Evolutionary conservation across 2,113 vertebrate genomes (phyloP).

Genomic region (Barnardius zonarius): DNA sequence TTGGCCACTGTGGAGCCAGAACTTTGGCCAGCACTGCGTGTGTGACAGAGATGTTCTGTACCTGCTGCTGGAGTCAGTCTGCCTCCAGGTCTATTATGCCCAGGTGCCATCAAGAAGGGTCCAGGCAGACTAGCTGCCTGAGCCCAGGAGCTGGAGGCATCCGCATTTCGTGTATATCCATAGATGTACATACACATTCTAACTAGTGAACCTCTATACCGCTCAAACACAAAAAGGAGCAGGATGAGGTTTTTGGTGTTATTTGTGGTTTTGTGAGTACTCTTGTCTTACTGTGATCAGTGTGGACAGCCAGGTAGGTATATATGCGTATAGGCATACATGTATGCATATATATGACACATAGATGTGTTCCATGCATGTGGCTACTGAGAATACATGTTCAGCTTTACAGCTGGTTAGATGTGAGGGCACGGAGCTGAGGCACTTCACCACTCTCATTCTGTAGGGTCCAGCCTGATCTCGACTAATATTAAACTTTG

Average conservation of each 20-base stretch:
- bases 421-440: not conserved
- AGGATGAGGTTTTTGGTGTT: not conserved
- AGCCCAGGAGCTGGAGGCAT: not conserved
- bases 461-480: not conserved
- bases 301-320: not conserved
- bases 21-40: not conserved
- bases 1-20: not conserved
- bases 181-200: not conserved
- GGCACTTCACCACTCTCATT: not conserved
- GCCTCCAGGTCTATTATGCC: not conserved
- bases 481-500: not conserved
- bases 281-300: not conserved
- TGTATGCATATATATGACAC: too few relatives aligned
- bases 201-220: not conserved
- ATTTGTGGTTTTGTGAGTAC: not conserved
- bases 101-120: not conserved
- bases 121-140: not conserved
- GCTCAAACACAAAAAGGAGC: not conserved
- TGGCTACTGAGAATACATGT: not conserved
- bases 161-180: not conserved
- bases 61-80: not conserved
- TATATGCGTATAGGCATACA: not conserved
- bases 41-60: not conserved
- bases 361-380: not conserved
- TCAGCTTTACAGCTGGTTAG: not conserved